These are phyloP conservation scores for Grammomys surdaster DNA, from an alignment of 2,113 vertebrate genomes.

Conservation along the genomic window DNA sequence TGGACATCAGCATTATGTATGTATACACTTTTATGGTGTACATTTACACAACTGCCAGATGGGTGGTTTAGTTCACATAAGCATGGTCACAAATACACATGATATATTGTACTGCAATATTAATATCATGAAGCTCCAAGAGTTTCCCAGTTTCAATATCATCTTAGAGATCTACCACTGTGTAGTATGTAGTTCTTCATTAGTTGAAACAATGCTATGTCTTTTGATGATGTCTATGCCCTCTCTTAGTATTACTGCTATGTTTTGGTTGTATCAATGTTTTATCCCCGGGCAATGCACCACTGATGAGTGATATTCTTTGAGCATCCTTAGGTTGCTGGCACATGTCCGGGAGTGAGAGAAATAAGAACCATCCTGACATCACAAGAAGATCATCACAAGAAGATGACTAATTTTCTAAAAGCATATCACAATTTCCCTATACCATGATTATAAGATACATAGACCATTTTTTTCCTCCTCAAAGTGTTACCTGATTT, in stretches of 20 bases:
- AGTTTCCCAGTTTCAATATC: background rate
- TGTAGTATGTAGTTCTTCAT: rapidly evolving
- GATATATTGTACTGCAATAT: background rate
- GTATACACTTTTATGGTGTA: too few species aligned
- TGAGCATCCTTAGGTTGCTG: background rate
- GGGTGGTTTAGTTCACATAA: background rate
- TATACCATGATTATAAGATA: background rate
- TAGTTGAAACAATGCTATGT: background rate
- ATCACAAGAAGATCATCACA: too few species aligned
- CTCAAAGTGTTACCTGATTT: slow-evolving; percentile 35
- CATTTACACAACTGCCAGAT: background rate
- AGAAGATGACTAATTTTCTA: slow-evolving; percentile 23
- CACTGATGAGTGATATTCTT: background rate
- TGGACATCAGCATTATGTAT: background rate
- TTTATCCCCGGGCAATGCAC: background rate
- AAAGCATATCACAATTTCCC: slow-evolving; percentile 3
- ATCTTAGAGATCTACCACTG: too few species aligned
- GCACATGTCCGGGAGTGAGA: background rate
- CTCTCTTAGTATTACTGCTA: background rate
- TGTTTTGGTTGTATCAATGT: background rate
- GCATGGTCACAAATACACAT: background rate
- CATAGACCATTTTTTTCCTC: background rate
- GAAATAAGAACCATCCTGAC: background rate
- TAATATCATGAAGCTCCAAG: background rate
- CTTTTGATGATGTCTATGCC: background rate